Evolutionary conservation across 1,140 invertebrate species (phyloP).

Genomic region (Gryon sp.): DNA sequence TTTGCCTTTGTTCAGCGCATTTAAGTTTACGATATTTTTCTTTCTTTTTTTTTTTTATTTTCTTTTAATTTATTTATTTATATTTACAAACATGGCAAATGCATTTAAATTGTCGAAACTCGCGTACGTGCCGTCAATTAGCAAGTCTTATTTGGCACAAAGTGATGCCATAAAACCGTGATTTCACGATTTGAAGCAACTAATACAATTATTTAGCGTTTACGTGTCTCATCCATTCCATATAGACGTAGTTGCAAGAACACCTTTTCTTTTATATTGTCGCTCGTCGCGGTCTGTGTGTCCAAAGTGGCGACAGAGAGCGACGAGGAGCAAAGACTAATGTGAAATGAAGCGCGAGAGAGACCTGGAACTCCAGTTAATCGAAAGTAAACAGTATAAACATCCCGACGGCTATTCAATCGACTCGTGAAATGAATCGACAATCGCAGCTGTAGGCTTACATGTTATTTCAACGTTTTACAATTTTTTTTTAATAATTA

Average conservation of each 20-base stretch:
- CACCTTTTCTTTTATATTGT: conserved; percentile 49
- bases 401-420: conserved; percentile 61
- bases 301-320: conserved; percentile 54
- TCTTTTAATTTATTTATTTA: background rate
- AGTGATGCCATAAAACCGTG: conserved; percentile 65
- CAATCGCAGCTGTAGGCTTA: conserved; percentile 51
- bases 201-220: conserved; percentile 56
- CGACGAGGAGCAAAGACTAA: conserved; percentile 5
- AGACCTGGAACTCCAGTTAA: conserved; percentile 62
- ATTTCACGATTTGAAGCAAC: conserved; percentile 65
- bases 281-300: conserved; percentile 44
- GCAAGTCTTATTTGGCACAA: conserved; percentile 67
- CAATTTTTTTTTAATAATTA: no score
- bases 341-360: conserved; percentile 16
- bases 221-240: conserved; percentile 53
- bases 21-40: background rate
- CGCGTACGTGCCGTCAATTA: conserved; percentile 65
- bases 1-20: background rate
- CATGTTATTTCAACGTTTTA: conserved; percentile 62
- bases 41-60: background rate
- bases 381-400: conserved; percentile 67
- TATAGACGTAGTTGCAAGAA: conserved; percentile 51
- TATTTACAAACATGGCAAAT: no score
- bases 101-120: no score
- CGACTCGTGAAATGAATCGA: conserved; percentile 62